phyloP scores from a whole-genome alignment of 2,797 vertebrate genomes.

The Tapera naevia region DNA sequence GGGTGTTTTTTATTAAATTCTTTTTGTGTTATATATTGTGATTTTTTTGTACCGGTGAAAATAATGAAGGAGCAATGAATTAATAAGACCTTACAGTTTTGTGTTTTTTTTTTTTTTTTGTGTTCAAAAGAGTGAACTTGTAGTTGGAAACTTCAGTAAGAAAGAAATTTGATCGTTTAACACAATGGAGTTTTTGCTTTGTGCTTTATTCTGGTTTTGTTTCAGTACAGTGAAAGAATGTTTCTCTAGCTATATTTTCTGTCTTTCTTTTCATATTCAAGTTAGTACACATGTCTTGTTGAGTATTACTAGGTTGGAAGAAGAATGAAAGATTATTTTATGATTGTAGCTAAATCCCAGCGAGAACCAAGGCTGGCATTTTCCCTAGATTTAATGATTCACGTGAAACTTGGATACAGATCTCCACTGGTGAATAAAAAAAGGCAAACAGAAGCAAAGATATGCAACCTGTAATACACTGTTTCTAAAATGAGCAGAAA shows the following conservation, averaged over 20 bases:
- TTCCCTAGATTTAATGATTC: neutral
- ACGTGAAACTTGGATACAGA: neutral
- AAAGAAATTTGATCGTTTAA: neutral
- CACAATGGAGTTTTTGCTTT: neutral
- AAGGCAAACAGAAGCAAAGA: neutral
- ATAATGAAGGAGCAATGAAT: neutral
- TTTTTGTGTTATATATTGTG: neutral
- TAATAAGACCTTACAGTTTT: neutral
- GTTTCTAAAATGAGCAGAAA: constrained; percentile 25
- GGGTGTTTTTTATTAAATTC: too few species aligned
- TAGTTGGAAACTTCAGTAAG: neutral
- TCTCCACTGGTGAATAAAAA: neutral
- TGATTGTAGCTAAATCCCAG: neutral
- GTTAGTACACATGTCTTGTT: neutral
- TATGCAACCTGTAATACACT: neutral
- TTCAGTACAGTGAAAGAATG: neutral
- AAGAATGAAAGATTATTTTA: neutral
- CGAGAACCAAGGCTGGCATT: neutral
- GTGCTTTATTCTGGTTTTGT: neutral
- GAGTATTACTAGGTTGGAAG: neutral
- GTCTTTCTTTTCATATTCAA: neutral
- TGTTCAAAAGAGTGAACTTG: neutral
- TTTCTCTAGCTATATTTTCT: neutral
- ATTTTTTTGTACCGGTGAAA: neutral
- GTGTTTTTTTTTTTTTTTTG: neutral